Base-by-base conservation (phyloP, 2,888 invertebrate species). In the Eremobia ochroleuca region DNA sequence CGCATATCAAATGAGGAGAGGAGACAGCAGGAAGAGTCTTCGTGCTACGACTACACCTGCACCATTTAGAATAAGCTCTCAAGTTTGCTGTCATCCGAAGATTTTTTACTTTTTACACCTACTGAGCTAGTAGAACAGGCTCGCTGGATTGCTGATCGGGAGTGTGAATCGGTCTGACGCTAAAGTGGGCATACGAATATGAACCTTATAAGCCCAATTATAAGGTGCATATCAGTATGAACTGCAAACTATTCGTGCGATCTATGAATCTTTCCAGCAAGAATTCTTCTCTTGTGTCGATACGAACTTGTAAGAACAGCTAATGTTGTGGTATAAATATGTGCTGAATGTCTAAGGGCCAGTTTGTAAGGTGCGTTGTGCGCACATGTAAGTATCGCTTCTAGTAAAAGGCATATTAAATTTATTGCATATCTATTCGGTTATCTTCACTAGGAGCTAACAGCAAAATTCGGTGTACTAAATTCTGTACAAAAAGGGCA, bases 11-110 rank as follows among this genome's bases (percentile, higher is more conserved):
- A 91, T 25, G 93, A 93, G 55, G 90, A 92, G 43, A 89, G 91
- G 58, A 91, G 91, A 75, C 91, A 90, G 34, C 90, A 92, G 62
- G 89, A 93, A 6, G 91, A 95, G 61, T 94, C 94, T 0, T 94
- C 95, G 0, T 96, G 96, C 79, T 95, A 96, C 64, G 93, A 94
- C 66, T 95, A 92, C 74, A 92, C 93, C 28, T 96, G 96, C 91
- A 92, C 92, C 72, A 96, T 96, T 88, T 96, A 96, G 91, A 88
- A 79, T 83, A 71, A 78, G 77, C 59, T 77, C n/a, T 71, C 66
- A 40, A 37, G 62, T 89, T 90, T 89, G 87, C 87, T 83, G 78
- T 73, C 72, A 68, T 84, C 82, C 85, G 83, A 81, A 78, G 73
- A 78, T 62, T 75, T 79, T 81, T 80, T 55, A 80, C 73, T 31